A percentile compares a stretch with the other conserved stretches of the same genome.
Conservation (phyloP, 2,797 vertebrate species). For the Yasuhikotakia modesta region DNA sequence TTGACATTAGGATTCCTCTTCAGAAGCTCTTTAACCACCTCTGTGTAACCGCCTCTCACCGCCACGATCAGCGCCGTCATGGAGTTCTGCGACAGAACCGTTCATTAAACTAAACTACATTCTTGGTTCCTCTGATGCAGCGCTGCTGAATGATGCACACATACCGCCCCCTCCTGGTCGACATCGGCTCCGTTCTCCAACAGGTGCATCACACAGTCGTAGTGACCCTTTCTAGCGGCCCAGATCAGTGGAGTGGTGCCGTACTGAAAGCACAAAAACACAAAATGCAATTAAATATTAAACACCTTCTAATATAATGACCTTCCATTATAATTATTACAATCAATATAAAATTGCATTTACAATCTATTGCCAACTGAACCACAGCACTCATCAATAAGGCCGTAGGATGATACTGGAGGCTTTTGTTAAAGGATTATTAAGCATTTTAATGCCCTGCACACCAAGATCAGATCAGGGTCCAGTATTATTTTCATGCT, state of each 20-base stretch:
- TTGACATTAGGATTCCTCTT: conserved; percentile 97
- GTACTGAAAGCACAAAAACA: conserved; percentile 74
- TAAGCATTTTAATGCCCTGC: too few species aligned
- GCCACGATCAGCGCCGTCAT: conserved; percentile 98
- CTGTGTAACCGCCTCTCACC: conserved; percentile 89
- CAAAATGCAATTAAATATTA: neutral
- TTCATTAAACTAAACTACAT: too few species aligned
- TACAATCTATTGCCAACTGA: too few species aligned
- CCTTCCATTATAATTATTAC: too few species aligned
- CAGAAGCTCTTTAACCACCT: conserved; percentile 94
- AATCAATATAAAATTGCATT: too few species aligned
- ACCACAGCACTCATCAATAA: too few species aligned
- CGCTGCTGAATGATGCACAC: conserved; percentile 55
- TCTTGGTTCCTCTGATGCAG: neutral
- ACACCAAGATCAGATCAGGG: too few species aligned
- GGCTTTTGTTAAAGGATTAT: too few species aligned
- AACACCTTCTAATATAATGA: neutral
- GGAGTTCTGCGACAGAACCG: conserved; percentile 81
- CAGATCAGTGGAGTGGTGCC: conserved; percentile 95
- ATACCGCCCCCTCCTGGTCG: conserved; percentile 96
- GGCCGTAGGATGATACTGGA: too few species aligned
- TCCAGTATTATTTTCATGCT: too few species aligned
- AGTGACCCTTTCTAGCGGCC: conserved; percentile 93
- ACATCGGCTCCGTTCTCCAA: conserved; percentile 94
- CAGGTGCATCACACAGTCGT: conserved; percentile 90